Percentiles rank a stretch among this genome's conserved stretches.
Evolutionary conservation across 2,888 invertebrate species (phyloP).

Genomic region (Panopea generosa): DNA sequence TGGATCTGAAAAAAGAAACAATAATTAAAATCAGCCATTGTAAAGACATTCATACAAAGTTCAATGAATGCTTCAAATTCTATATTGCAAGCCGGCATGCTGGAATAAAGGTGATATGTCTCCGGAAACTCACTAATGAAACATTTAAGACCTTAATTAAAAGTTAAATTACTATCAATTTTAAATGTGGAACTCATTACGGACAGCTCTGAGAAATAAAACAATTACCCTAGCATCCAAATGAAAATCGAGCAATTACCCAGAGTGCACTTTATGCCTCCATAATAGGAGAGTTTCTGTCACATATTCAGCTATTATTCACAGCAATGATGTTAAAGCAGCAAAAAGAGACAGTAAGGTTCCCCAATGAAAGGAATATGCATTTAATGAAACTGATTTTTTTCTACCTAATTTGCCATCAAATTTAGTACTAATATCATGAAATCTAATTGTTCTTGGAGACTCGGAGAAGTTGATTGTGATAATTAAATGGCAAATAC

Average conservation of each 20-base stretch:
- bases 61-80: background rate
- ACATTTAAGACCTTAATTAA: slow-evolving; percentile 3
- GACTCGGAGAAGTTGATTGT: slow-evolving; percentile 24
- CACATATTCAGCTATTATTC: slow-evolving; percentile 4
- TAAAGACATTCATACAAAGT: background rate
- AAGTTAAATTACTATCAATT: slow-evolving; percentile 10
- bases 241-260: slow-evolving; percentile 52
- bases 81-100: background rate
- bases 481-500: slow-evolving; percentile 47
- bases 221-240: slow-evolving; percentile 36
- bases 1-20: background rate
- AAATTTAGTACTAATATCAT: slow-evolving; percentile 51
- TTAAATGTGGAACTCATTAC: background rate
- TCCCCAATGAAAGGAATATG: slow-evolving; percentile 9
- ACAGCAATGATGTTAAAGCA: slow-evolving; percentile 18
- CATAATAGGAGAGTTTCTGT: slow-evolving; percentile 1
- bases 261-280: slow-evolving; percentile 17
- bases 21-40: background rate
- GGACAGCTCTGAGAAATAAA: slow-evolving; percentile 20
- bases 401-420: slow-evolving; percentile 37
- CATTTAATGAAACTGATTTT: slow-evolving; percentile 6
- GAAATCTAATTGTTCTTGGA: slow-evolving; percentile 38
- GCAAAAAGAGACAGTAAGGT: slow-evolving; percentile 2
- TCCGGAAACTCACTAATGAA: slow-evolving; percentile 1
- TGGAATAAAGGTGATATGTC: background rate